Conservation (phyloP, 2,113 vertebrate species). For the Ascaphus truei region DNA sequence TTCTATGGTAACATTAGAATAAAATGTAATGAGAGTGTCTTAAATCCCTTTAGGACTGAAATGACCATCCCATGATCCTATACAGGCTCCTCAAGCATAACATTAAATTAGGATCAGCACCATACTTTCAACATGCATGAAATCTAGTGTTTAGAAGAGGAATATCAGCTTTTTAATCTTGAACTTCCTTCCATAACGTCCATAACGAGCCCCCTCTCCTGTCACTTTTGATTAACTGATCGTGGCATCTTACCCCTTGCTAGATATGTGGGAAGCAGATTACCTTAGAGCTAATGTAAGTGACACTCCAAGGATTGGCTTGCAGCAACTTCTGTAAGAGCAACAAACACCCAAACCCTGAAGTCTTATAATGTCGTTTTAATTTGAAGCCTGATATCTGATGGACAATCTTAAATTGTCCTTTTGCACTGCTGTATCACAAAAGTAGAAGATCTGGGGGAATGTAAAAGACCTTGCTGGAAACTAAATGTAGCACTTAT, state of each 20-base stretch:
- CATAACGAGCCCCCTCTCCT: constrained; percentile 59
- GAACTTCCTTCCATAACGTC: constrained; percentile 58
- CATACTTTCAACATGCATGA: constrained; percentile 17
- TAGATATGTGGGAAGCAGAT: constrained; percentile 67
- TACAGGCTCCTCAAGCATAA: background rate
- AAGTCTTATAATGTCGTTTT: constrained; percentile 56
- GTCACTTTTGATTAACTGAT: constrained; percentile 74
- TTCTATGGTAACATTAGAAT: background rate
- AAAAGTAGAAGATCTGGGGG: constrained; percentile 13
- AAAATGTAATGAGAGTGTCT: background rate
- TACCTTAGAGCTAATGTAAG: constrained; percentile 71
- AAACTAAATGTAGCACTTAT: constrained; percentile 34
- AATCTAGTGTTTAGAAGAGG: constrained; percentile 46
- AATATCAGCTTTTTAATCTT: constrained; percentile 53
- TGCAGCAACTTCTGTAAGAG: constrained; percentile 49
- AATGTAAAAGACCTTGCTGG: constrained; percentile 31
- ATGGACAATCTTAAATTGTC: constrained; percentile 30
- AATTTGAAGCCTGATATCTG: constrained; percentile 51
- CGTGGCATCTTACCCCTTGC: constrained; percentile 69
- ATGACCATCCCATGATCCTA: background rate
- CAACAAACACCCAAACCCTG: constrained; percentile 41
- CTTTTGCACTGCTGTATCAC: constrained; percentile 15
- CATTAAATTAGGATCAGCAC: background rate
- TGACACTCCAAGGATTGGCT: constrained; percentile 68
- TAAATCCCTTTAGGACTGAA: background rate